Evolutionary conservation across 2,797 vertebrate genomes (phyloP), one percentile per base, ranked within the genome.

Genomic region (Megaceryle alcyon): DNA sequence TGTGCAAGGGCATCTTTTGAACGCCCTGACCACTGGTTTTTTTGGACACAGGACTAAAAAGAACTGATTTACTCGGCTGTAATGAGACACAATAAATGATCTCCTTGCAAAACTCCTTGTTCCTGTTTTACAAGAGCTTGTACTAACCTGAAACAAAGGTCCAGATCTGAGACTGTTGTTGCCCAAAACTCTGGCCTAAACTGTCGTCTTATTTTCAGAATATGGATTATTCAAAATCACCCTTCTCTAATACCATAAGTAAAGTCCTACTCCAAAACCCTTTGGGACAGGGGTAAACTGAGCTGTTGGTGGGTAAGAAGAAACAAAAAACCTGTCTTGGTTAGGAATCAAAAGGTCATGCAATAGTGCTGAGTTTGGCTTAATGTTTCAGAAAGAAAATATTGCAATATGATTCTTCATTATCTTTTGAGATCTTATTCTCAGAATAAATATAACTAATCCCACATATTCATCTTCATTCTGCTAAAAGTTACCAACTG

Each of bases 301-400:
- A 57, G 8, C 12, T 9, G 19, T 57, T 33, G 28, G 4, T 7
- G 6, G 4, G 8, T 16, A 46, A 59, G 35, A 46, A 17, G 81
- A 21, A 14, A 17, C 10, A 48, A 39, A 6, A 10, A 49, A 18
- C 13, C 29, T 17, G 7, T 4, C 10, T 57, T 22, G 1, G 18
- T 51, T 35, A 39, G 19, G 13, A 46, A 78, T 41, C 33, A 35
- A 46, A 57, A 46, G 9, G 16, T 28, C 43, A 63, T 6, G 22
- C 0, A 0, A 29, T 7, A 61, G 15, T 2, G 6, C 43, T 8
- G 16, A 41, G 22, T 48, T 57, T 46, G 16, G 6, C 37, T 22
- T 41, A 18, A 17, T 37, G 4, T 39, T 72, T 44, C 37, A 56
- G 37, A 77, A 89, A 43, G 29, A 66, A 82, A 49, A 25, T 21